Conservation (phyloP, 1,140 invertebrate species). For the Aphelinus certus region DNA sequence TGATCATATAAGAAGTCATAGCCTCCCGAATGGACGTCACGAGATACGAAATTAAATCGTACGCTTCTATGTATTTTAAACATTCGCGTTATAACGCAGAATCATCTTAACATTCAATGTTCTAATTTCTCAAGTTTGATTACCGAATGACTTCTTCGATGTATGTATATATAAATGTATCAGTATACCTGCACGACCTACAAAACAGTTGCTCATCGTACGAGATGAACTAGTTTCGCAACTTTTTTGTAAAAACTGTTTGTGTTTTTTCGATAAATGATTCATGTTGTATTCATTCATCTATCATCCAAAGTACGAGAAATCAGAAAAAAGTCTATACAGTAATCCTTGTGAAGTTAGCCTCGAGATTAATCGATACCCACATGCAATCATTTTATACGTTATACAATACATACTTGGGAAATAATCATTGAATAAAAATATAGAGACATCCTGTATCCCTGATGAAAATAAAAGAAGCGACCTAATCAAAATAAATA, state of each 20-base stretch:
- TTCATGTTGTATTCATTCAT: slow-evolving; percentile 31
- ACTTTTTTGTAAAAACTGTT: slow-evolving; percentile 14
- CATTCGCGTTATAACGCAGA: slow-evolving; percentile 1
- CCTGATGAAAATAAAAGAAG: no score
- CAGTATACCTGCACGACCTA: slow-evolving; percentile 17
- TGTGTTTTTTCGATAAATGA: neutral
- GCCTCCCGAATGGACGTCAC: neutral
- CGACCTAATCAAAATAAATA: no score
- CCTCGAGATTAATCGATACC: no score
- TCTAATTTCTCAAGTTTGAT: slow-evolving; percentile 28
- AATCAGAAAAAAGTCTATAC: slow-evolving; percentile 14
- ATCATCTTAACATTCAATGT: slow-evolving; percentile 18
- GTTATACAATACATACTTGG: no score
- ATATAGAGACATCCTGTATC: no score
- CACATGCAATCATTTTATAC: no score
- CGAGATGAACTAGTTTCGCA: neutral
- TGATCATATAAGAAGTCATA: slow-evolving; percentile 2
- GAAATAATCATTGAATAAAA: no score
- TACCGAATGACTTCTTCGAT: slow-evolving; percentile 29
- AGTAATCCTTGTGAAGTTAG: no score
- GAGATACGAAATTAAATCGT: neutral
- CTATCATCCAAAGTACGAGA: slow-evolving; percentile 21
- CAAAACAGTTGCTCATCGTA: slow-evolving; percentile 8
- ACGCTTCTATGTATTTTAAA: neutral
- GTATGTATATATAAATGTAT: slow-evolving; percentile 10